Base-by-base conservation (phyloP, 1,140 invertebrate genomes). In the Contarinia nasturtii region DNA sequence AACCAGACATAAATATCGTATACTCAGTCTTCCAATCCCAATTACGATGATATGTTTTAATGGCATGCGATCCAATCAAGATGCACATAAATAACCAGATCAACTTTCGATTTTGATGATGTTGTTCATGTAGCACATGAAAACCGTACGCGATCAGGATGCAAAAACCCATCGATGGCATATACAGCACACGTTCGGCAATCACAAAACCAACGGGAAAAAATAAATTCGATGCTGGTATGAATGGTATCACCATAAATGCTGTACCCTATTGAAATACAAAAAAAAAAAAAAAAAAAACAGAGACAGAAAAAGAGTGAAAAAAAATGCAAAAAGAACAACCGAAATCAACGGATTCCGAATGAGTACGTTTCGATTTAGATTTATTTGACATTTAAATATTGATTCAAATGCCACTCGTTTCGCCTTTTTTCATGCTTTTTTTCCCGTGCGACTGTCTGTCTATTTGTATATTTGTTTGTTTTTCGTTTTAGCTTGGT, bases 181-280 rank as follows among this genome's bases (percentile, higher is more conserved):
- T 87, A 65, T 98, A 97, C 1, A 97, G 72, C 33, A 96, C 83
- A 55, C 93, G 70, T 67, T 98, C 93, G 5, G 94, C 93, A 10
- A 98, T 80, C 33, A 97, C 91, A 67, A 97, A 98, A 5, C 93
- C 93, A 49, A 97, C 93, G 0, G 91, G 90, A 58, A 96, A 93
- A 67, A 97, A 94, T 18, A 97, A 69, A 72, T 98, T 98, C 34
- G 88, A 92, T 0, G 94, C 92, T 15, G 93, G 94, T 48, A 97
- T 66, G 65, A 95, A 97, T 48, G 93, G 88, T 41, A 97, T 67
- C 38, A 89, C 77, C 58, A 92, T 72, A 58, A 95, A 75, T 27
- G 86, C 78, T 49, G 93, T 66, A 56, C 82, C 79, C 79, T 87
- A 71, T 42, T 76, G 73, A 49, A 56, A 53, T 58, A 55, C 49